phyloP scores from a whole-genome alignment of 2,888 invertebrate genomes.

The Macrophya annulata region DNA sequence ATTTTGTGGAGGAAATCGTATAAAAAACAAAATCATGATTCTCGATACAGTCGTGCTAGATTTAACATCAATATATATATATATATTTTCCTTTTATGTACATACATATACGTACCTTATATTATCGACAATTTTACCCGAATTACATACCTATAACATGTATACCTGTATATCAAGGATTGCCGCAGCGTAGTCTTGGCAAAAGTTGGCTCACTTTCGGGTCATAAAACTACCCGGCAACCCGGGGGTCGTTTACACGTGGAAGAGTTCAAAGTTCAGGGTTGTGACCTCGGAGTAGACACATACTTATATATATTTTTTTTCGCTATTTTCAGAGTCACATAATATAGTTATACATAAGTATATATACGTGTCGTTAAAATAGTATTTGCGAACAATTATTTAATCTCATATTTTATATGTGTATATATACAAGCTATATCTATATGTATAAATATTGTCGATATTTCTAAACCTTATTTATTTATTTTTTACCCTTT shows the following conservation, averaged over 20 bases:
- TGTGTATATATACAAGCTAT: background rate
- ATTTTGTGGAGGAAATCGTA: too few species aligned
- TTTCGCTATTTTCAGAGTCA: background rate
- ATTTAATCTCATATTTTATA: background rate
- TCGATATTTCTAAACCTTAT: background rate
- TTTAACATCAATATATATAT: background rate
- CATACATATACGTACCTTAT: background rate
- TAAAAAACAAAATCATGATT: too few species aligned
- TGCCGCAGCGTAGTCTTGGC: background rate
- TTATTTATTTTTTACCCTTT: too few species aligned
- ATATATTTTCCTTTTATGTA: background rate
- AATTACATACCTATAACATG: background rate
- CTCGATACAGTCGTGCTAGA: too few species aligned
- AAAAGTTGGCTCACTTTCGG: slow-evolving; percentile 25
- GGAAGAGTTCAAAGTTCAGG: slow-evolving; percentile 54
- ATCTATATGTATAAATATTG: background rate
- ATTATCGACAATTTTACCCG: background rate
- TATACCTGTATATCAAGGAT: slow-evolving; percentile 20
- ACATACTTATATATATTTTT: background rate
- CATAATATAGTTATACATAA: background rate
- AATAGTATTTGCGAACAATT: background rate
- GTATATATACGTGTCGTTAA: background rate
- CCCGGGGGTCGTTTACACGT: slow-evolving; percentile 51
- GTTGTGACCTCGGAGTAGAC: slow-evolving; percentile 45
- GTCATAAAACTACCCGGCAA: slow-evolving; percentile 51